Percentiles rank a stretch among this genome's conserved stretches.
Conservation (phyloP, 2,888 invertebrate genomes). For the Brachylomia viminalis region DNA sequence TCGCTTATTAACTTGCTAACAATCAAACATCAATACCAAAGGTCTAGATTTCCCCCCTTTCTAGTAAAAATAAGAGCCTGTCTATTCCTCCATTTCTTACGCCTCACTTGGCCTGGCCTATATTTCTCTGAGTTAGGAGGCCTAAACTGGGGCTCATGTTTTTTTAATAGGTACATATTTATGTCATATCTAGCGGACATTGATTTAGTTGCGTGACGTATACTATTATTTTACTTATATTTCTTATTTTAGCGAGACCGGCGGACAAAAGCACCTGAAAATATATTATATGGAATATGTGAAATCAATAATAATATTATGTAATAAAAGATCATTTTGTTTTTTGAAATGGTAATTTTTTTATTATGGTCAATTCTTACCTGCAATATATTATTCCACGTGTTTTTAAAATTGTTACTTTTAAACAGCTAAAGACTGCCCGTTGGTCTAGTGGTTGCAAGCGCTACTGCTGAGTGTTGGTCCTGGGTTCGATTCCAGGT, state of each 20-base stretch:
- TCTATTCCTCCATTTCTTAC: not conserved
- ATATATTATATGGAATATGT: not conserved
- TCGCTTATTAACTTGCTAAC: not conserved
- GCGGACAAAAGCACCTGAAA: not conserved
- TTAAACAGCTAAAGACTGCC: not conserved
- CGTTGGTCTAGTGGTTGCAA: no score
- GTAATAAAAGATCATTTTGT: not conserved
- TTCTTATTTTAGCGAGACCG: not conserved
- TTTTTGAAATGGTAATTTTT: not conserved
- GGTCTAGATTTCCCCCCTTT: not conserved
- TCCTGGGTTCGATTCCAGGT: no score
- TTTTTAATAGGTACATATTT: conserved; percentile 33
- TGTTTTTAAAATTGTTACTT: not conserved
- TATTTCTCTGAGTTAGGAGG: conserved; percentile 5
- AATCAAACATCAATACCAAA: not conserved
- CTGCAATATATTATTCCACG: not conserved
- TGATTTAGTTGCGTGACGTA: not conserved
- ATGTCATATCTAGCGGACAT: conserved; percentile 6
- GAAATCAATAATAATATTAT: not conserved
- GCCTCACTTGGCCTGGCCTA: conserved; percentile 5
- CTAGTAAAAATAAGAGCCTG: not conserved
- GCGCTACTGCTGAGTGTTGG: no score
- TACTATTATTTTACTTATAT: not conserved
- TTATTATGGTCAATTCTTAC: not conserved
- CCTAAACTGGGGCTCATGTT: conserved; percentile 29